phyloP scores from a whole-genome alignment of 2,113 vertebrate genomes.

The Grammomys dolichurus region DNA sequence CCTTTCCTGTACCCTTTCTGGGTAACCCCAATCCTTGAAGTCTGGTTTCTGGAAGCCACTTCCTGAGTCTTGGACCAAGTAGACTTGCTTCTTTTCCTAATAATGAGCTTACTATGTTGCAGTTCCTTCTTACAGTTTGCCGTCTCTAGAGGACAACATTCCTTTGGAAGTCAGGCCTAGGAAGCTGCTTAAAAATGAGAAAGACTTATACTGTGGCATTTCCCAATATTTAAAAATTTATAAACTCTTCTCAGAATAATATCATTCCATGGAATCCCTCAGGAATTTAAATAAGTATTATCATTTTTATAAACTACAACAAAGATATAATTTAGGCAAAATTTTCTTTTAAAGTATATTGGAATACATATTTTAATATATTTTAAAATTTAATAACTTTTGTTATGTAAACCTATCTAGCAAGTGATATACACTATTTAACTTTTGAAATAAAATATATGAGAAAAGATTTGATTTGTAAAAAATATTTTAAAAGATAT shows the following conservation, averaged over 20 bases:
- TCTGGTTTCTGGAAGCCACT: background rate
- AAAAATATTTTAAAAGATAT: constrained; percentile 1
- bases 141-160: constrained; percentile 1
- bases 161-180: constrained; percentile 51
- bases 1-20: background rate
- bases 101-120: background rate
- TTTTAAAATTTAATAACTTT: constrained; percentile 56
- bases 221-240: constrained; percentile 57
- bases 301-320: constrained; percentile 61
- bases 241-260: constrained; percentile 42
- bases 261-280: constrained; percentile 36
- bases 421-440: background rate
- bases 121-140: background rate
- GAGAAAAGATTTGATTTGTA: background rate
- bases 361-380: constrained; percentile 60
- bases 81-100: background rate
- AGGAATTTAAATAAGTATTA: constrained; percentile 55
- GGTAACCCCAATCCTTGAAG: background rate
- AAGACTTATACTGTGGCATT: constrained; percentile 47
- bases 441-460: background rate
- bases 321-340: constrained; percentile 56
- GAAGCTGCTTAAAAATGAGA: constrained; percentile 42
- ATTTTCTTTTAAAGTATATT: constrained; percentile 69
- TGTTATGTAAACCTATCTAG: constrained; percentile 53
- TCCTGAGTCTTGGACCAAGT: background rate